Conservation (phyloP, 2,113 vertebrate genomes). For the Erythrolamprus reginae region DNA sequence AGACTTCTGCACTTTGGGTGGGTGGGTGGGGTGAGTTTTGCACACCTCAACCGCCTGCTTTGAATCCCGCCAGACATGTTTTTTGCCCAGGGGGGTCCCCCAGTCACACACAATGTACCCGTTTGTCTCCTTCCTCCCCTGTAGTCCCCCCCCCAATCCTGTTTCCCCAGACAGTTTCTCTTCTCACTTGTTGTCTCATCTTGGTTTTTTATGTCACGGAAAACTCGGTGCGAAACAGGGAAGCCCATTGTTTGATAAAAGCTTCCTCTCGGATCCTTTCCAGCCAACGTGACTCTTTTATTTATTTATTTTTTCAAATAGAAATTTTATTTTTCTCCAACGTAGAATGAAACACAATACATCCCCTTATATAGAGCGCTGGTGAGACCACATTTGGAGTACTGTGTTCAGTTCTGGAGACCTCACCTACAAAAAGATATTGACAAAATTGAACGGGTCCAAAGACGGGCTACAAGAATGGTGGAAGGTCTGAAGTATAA, state of each 20-base stretch:
- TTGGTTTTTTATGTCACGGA: conserved; percentile 47
- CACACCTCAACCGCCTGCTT: not conserved
- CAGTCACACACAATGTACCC: conserved; percentile 36
- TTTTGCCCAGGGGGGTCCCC: conserved; percentile 34
- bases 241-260: conserved; percentile 45
- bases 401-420: too few relatives aligned
- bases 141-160: not conserved
- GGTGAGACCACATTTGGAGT: too few relatives aligned
- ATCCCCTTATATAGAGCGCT: too few relatives aligned
- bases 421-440: too few relatives aligned
- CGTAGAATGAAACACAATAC: too few relatives aligned
- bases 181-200: conserved; percentile 18
- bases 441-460: too few relatives aligned
- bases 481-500: too few relatives aligned
- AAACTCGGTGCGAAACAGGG: conserved; percentile 39
- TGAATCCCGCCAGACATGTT: conserved; percentile 20
- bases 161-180: conserved; percentile 1
- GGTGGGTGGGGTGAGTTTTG: not conserved
- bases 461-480: too few relatives aligned
- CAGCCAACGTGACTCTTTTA: not conserved
- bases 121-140: conserved; percentile 38
- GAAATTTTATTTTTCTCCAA: too few relatives aligned
- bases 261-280: conserved; percentile 13
- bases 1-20: not conserved
- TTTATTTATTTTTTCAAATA: too few relatives aligned